phyloP scores from a whole-genome alignment of 2,888 invertebrate genomes.

The Cosmopolites sordidus region DNA sequence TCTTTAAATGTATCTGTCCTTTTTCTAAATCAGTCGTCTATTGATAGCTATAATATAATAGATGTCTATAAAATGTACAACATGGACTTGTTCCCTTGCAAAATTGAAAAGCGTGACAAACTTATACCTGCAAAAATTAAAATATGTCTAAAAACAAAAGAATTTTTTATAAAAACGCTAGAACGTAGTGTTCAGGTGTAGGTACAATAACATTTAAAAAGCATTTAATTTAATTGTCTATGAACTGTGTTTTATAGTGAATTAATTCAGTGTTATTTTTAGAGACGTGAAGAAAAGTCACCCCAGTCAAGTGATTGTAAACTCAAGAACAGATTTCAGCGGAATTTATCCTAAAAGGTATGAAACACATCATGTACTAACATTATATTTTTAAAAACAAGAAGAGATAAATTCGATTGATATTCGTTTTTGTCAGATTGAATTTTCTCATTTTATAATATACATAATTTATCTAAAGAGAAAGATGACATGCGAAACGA shows the following conservation, averaged over 20 bases:
- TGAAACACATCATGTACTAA: no score
- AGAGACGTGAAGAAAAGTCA: slow-evolving; percentile 10
- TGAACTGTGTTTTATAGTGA: no score
- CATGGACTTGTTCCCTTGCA: background rate
- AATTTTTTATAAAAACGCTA: slow-evolving; percentile 30
- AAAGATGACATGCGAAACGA: no score
- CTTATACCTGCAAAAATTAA: slow-evolving; percentile 37
- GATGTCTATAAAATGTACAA: no score
- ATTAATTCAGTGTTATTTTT: slow-evolving; percentile 22
- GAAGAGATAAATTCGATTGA: no score
- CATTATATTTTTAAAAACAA: slow-evolving; percentile 13
- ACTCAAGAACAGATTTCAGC: slow-evolving; percentile 31
- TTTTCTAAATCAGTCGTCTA: no score
- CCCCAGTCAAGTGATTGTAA: slow-evolving; percentile 26
- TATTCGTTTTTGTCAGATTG: no score
- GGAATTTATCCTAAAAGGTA: slow-evolving; percentile 37
- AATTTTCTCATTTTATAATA: no score
- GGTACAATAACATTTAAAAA: no score
- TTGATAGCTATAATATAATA: no score
- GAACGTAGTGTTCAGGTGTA: slow-evolving; percentile 36
- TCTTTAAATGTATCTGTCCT: background rate
- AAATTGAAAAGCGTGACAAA: slow-evolving; percentile 34
- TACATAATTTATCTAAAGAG: no score
- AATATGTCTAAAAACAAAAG: slow-evolving; percentile 25
- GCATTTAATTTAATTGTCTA: no score